phyloP scores from a whole-genome alignment of 2,888 invertebrate genomes.

The Tanypteryx hageni region DNA sequence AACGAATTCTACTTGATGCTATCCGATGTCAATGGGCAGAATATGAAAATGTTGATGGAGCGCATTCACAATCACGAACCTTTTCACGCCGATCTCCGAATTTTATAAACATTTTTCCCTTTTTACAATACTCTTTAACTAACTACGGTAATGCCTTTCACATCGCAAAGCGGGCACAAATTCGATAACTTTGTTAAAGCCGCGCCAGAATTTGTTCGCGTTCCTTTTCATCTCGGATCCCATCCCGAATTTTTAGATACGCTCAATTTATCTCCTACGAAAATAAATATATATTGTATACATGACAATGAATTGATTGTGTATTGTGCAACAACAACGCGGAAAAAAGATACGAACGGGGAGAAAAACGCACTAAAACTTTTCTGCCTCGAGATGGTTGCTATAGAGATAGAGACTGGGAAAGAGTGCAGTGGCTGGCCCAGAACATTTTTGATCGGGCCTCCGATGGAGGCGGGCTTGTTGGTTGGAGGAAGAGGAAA shows the following conservation, averaged over 20 bases:
- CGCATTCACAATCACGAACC: no score
- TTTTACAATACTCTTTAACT: no score
- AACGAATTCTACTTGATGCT: no score
- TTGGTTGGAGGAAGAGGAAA: constrained; percentile 1
- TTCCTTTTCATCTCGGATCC: background rate
- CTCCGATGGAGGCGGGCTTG: constrained; percentile 19
- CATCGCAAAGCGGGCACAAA: no score
- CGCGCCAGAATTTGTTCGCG: background rate
- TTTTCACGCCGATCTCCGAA: no score
- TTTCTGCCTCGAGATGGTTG: constrained; percentile 32
- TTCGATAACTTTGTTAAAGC: no score
- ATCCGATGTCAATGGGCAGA: no score
- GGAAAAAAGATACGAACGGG: background rate
- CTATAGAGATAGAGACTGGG: background rate
- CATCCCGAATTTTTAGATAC: background rate
- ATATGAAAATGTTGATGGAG: no score
- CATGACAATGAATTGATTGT: constrained; percentile 21
- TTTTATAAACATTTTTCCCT: no score
- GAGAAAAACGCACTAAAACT: background rate
- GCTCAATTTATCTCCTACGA: background rate
- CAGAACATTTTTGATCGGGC: constrained; percentile 48
- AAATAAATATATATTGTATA: constrained; percentile 17
- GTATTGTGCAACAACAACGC: no score
- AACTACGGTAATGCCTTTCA: no score
- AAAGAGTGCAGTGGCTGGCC: background rate